These are phyloP conservation scores for Acleris emargana DNA, from an alignment of 2,888 invertebrate genomes.

Conservation along the genomic window DNA sequence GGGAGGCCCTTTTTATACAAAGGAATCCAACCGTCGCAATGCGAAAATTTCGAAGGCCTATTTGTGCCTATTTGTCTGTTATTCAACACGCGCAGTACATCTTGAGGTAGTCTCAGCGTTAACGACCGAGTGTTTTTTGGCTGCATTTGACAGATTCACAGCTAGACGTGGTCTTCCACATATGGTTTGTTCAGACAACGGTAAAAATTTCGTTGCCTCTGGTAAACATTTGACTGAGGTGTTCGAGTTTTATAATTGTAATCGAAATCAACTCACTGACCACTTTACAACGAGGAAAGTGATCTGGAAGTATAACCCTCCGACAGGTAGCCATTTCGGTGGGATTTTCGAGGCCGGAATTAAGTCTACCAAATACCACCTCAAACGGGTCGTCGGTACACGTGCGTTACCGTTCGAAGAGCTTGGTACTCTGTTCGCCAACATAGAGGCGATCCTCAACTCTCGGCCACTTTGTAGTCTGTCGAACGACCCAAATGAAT, in stretches of 20 bases:
- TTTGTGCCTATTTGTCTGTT: background rate
- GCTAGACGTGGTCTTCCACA: background rate
- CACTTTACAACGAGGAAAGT: background rate
- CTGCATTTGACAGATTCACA: slow-evolving; percentile 5
- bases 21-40: background rate
- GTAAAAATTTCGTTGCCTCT: slow-evolving; percentile 9
- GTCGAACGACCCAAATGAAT: background rate
- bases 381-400: background rate
- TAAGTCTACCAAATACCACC: background rate
- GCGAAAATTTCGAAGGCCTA: background rate
- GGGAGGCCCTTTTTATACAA: background rate
- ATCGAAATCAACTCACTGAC: background rate
- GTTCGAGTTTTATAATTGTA: background rate
- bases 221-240: slow-evolving; percentile 11
- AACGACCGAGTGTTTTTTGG: background rate
- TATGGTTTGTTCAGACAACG: background rate
- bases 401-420: background rate
- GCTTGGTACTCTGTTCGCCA: background rate
- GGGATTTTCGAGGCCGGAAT: background rate
- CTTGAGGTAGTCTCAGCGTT: background rate
- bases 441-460: background rate
- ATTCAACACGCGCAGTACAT: background rate
- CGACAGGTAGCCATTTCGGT: background rate
- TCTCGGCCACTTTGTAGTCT: background rate
- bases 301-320: background rate